Evolutionary conservation across 1,140 invertebrate species (phyloP).

Genomic region (Zophobas atratus): DNA sequence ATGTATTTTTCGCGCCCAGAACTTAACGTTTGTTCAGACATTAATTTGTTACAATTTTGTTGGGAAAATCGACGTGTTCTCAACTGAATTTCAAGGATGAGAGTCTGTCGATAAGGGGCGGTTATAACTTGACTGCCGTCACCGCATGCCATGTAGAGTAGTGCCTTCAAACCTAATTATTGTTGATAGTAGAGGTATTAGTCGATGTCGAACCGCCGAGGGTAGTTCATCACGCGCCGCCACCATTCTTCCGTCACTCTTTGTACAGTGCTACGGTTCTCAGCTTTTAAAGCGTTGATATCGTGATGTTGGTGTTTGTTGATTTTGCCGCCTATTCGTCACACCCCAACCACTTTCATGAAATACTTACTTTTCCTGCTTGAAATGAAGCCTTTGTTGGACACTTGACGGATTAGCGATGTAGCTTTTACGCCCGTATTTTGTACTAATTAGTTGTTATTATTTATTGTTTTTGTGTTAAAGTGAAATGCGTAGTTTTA

Average conservation of each 20-base stretch:
- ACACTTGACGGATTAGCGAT: constrained; percentile 18
- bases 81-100: constrained; percentile 13
- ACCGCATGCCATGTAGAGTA: constrained; percentile 29
- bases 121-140: constrained; percentile 27
- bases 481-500: background rate
- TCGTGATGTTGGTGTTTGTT: constrained; percentile 14
- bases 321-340: constrained; percentile 18
- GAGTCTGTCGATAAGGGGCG: constrained; percentile 25
- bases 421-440: background rate
- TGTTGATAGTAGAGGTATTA: constrained; percentile 41
- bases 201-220: constrained; percentile 38
- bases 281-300: background rate
- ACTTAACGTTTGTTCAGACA: too few species aligned
- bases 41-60: too few species aligned
- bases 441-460: too few species aligned
- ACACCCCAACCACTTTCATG: constrained; percentile 22
- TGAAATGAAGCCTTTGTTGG: background rate
- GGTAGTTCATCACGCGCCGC: constrained; percentile 26
- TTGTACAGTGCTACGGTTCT: background rate
- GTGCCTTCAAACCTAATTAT: constrained; percentile 47
- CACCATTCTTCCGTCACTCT: constrained; percentile 11
- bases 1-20: too few species aligned
- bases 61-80: background rate
- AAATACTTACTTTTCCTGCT: background rate
- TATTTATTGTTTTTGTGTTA: too few species aligned